Evolutionary conservation across 2,113 vertebrate species (phyloP), one percentile per base, ranked within the genome.

Genomic region (Blennius ocellaris): DNA sequence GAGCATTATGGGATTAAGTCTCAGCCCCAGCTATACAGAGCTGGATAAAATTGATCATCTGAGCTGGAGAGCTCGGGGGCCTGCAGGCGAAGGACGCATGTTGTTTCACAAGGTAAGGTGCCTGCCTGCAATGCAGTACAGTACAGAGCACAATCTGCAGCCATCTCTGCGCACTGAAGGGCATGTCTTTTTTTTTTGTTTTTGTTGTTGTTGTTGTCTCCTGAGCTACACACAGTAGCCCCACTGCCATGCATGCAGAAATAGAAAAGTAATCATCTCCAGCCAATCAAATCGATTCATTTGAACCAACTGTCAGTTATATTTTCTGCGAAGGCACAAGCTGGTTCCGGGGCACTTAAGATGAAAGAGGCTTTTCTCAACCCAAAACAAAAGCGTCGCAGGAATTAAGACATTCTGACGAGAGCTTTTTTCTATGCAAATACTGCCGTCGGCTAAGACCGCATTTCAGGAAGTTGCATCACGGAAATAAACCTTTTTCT

Each of bases 21-120:
- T 15, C 81, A 83, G 71, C 69, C 69, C 69, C 71, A 15, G 82
- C 84, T 80, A 78, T 74, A 82, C 59, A 49, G 82, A 69, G 82
- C 80, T 76, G 81, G 74, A 90, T 88, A 78, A 83, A 88, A 91
- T 87, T 89, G 90, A 92, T 91, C 86, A 85, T 86, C 75, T 69
- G 69, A 83, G 88, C 72, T 6, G 0, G 78, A 76, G 64, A 40
- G 80, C 82, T 81, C 9, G 11, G 54, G 78, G 76, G 79, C 72
- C 70, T 78, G 83, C 70, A 78, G 66, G 84, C 73, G 5, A 75
- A 76, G 78, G 80, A 82, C 55, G 66, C 85, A 87, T 86, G 79
- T 85, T 90, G 82, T 85, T 89, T 73, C 80, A 85, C 77, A 78
- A 89, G 86, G 87, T 90, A 86, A 79, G 76, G 74, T 7, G 75